Base-by-base conservation (phyloP, 2,888 invertebrate species). In the Desoria tigrina region DNA sequence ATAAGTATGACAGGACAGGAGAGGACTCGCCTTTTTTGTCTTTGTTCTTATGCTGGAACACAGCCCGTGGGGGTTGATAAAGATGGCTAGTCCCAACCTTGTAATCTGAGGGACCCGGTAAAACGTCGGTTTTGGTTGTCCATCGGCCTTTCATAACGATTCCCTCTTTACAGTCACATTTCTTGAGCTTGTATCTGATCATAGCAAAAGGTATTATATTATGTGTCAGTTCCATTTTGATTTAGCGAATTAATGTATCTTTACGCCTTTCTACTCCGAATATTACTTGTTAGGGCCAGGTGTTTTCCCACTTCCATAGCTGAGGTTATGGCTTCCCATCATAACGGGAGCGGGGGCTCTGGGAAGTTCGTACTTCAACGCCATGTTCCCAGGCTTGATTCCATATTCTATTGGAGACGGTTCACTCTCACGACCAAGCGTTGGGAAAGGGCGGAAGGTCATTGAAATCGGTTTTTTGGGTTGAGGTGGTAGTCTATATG, bases 361-460 rank as follows among this genome's bases (percentile, higher is more conserved):
- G 11, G 64, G 64, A n/a, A 61, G 61, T 2, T 26, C 24, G 3
- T 6, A 26, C 26, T 66, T 66, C n/a, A 55, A 21, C 23, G 54
- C 50, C 14, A 32, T 51, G 3, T 42, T 32, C 0, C 50, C 71
- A n/a, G 68, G 68, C 28, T 54, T 54, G 6, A 11, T 54, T 14
- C 61, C 61, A 55, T 71, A 73, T 23, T 71, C 59, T 6, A 62
- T 9, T 1, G 70, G 70, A 28, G 66, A 61, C 0, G 73, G 71
- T 32, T 65, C 65, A 6, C 53, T 56, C 18, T 58, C 53, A 2
- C n/a, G 21, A 7, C 62, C 65, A 24, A 42, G 1, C 42, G 26
- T 50, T 16, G 68, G 65, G 42, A 73, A 73, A 2, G 73, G 73
- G 7, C 60, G 61, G 59, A 73, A 73, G 11, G 70, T 71, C 28